phyloP scores from a whole-genome alignment of 1,140 invertebrate species.

The Philotrypesis tridentata region DNA sequence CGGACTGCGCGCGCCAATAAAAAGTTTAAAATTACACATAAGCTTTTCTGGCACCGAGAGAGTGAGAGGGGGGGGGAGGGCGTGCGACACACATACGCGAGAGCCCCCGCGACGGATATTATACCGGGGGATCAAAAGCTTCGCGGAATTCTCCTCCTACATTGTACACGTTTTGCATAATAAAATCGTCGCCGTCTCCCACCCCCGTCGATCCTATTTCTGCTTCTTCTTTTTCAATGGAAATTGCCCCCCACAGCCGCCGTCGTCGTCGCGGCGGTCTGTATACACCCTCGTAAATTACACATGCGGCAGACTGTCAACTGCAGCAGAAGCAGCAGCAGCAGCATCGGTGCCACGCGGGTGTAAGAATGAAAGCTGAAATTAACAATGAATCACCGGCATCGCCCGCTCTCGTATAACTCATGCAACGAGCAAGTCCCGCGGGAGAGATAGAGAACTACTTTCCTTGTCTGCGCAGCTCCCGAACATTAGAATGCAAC shows the following conservation, averaged over 20 bases:
- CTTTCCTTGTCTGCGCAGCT: too few species aligned
- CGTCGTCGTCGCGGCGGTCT: too few species aligned
- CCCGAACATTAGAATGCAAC: background rate
- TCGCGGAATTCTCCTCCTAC: too few species aligned
- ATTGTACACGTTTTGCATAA: too few species aligned
- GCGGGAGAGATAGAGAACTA: too few species aligned
- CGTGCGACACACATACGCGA: too few species aligned
- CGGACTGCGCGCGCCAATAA: background rate
- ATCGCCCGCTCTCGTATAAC: background rate
- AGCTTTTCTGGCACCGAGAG: too few species aligned
- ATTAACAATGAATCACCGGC: conserved; percentile 12
- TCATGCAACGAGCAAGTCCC: background rate
- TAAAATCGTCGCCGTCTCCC: too few species aligned
- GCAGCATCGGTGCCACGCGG: background rate
- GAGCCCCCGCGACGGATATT: too few species aligned
- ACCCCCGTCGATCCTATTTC: too few species aligned
- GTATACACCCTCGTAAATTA: background rate
- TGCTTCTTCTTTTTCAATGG: background rate
- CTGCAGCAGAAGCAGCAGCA: background rate
- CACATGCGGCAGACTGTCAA: background rate
- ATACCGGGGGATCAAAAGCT: too few species aligned
- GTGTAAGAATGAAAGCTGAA: background rate
- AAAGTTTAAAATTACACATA: background rate
- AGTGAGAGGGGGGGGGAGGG: too few species aligned
- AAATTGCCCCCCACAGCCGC: background rate